Base-by-base conservation (phyloP, 2,797 vertebrate genomes). In the Gymnodraco acuticeps region DNA sequence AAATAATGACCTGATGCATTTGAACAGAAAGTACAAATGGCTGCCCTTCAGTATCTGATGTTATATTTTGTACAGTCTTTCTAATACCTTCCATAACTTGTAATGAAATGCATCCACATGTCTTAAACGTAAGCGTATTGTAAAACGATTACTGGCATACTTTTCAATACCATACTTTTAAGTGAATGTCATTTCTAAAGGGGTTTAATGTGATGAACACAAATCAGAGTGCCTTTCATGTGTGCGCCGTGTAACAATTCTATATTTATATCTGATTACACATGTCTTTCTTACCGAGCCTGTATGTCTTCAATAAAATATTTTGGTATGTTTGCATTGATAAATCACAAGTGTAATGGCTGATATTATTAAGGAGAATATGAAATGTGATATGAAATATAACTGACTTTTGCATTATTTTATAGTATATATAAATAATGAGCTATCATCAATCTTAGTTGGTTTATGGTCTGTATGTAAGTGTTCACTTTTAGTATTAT, bases 251-350 rank as follows among this genome's bases (percentile, higher is more conserved):
- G 56, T 72, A 87, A 73, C 23, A 50, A 73, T 58, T 73, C 61
- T 76, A 56, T n/a, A n/a, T n/a, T 82, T 65, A 66, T 75, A 72
- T 86, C 70, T 83, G 73, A 80, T 75, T 77, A 82, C 77, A 90
- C 78, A 41, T 77, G 73, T 47, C 75, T 81, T 86, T 86, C 77
- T 89, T 78, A 83, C 58, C 80, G 77, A 91, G 87, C 85, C 90
- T 93, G 87, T 93, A 89, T 84, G 84, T 84, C 78, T 87, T 83
- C 77, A 93, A 85, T 89, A 89, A 91, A 92, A 83, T 27, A 84
- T 77, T 78, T 51, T 85, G 84, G 55, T 85, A 91, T 69, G 86
- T 90, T 83, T 90, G 72, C 85, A 76, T 73, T 61, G 46, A 33
- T 46, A 82, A 65, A 52, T 68, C 77, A 76, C 62, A 75, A 46